Evolutionary conservation across 2,797 vertebrate genomes (phyloP), one percentile per base, ranked within the genome.

Genomic region (Poeciliopsis infans): DNA sequence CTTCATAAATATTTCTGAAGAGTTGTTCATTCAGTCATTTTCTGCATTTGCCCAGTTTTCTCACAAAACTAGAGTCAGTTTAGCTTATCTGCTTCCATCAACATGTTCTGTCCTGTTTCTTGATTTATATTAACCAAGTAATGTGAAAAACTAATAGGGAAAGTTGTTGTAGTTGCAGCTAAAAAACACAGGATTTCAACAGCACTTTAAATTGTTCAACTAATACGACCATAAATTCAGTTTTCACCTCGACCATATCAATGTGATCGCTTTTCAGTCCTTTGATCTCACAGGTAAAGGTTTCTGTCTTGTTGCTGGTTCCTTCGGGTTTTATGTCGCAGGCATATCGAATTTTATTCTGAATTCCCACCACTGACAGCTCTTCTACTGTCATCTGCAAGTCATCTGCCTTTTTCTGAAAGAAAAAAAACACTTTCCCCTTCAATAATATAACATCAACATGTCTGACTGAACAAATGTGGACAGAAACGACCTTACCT

Each of bases 401-500:
- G 12, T 89, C 79, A 86, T 99, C 98, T 0, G 90, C 91, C 86
- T 87, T 94, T 97, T 98, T 99, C 98, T 99, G 86, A 69, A 90
- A 78, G 45, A 59, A 85, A 45, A 93, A 31, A 77, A 41, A 41
- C 66, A 78, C 1, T 2, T 7, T 55, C 4, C 36, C 0, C 3
- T 59, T 74, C 13, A 1, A 45, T 15, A 43, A 43, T 6, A 2
- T 15, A 43, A 43, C 13, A 69, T 69, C 66, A 11, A n/a, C 20
- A 69, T 69, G 66, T 69, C 41, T 69, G 11, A n/a, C 11, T 69
- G 39, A 66, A 43, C 23, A 25, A 59, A 12, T 5, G 55, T 13
- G n/a, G n/a, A n/a, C 23, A 43, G 66, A 43, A 41, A 2, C 1
- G 2, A 11, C 23, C 0, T 79, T 87, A 96, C 96, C 92, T 94